Evolutionary conservation across 2,888 invertebrate species (phyloP).

Genomic region (Drosophila koepferae): DNA sequence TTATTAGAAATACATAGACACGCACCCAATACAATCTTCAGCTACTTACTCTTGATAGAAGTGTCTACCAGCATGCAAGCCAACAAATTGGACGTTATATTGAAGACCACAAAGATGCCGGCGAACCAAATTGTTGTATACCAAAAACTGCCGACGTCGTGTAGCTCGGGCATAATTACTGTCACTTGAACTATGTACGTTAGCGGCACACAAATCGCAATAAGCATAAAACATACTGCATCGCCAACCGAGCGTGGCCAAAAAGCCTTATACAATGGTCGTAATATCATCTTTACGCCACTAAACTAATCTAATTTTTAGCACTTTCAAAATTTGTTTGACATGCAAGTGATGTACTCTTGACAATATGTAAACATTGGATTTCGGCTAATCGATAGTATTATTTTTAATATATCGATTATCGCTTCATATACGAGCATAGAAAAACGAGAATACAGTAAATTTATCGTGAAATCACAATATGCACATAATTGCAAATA

Average conservation of each 20-base stretch:
- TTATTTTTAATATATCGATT: conserved; percentile 1
- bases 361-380: conserved; percentile 14
- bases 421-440: neutral
- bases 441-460: neutral
- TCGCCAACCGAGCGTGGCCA: conserved; percentile 75
- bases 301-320: conserved; percentile 14
- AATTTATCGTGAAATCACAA: neutral
- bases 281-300: conserved; percentile 63
- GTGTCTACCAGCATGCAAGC: conserved; percentile 92
- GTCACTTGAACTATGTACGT: conserved; percentile 86
- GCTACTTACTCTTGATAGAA: conserved; percentile 87
- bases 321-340: conserved; percentile 20
- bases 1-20: neutral
- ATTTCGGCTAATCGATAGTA: conserved; percentile 21
- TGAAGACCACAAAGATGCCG: conserved; percentile 90
- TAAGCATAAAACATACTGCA: conserved; percentile 74
- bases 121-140: conserved; percentile 88
- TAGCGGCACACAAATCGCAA: conserved; percentile 79
- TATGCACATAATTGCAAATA: neutral
- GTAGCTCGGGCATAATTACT: conserved; percentile 90
- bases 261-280: conserved; percentile 50
- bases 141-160: conserved; percentile 86
- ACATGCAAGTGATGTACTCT: neutral
- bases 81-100: conserved; percentile 91
- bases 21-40: too few relatives aligned